These are phyloP conservation scores for Zonitis immaculata DNA, from an alignment of 2,888 invertebrate genomes.

Conservation along the genomic window DNA sequence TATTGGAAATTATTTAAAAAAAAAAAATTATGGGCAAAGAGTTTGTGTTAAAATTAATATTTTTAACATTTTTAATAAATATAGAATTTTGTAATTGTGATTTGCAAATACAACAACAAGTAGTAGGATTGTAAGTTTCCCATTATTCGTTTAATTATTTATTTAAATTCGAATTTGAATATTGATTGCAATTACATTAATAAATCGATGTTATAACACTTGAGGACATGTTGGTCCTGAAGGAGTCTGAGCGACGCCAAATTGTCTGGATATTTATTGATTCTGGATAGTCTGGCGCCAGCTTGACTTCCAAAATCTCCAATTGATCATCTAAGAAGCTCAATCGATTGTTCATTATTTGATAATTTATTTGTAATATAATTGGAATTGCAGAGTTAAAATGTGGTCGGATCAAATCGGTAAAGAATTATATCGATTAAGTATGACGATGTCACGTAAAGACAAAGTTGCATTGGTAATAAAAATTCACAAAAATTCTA, in stretches of 20 bases:
- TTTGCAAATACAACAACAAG: not conserved
- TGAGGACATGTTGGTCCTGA: constrained; percentile 3
- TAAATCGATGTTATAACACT: no score
- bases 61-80: not conserved
- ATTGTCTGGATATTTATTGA: constrained; percentile 19
- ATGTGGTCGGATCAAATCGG: constrained; percentile 75
- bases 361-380: no score
- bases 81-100: not conserved
- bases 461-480: constrained; percentile 70
- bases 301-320: constrained; percentile 15
- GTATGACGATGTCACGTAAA: constrained; percentile 71
- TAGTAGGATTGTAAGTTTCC: not conserved
- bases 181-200: no score
- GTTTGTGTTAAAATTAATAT: no score
- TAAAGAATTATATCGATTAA: constrained; percentile 68
- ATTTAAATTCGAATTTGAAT: constrained; percentile 3
- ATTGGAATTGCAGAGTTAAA: constrained; percentile 65
- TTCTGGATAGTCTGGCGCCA: constrained; percentile 18
- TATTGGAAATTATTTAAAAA: not conserved
- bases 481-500: no score
- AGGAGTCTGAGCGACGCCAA: constrained; percentile 17
- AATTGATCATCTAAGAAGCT: not conserved
- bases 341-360: not conserved
- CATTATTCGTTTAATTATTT: not conserved
- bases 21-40: not conserved